phyloP scores from a whole-genome alignment of 2,113 vertebrate species.

The Ginglymostoma cirratum region DNA sequence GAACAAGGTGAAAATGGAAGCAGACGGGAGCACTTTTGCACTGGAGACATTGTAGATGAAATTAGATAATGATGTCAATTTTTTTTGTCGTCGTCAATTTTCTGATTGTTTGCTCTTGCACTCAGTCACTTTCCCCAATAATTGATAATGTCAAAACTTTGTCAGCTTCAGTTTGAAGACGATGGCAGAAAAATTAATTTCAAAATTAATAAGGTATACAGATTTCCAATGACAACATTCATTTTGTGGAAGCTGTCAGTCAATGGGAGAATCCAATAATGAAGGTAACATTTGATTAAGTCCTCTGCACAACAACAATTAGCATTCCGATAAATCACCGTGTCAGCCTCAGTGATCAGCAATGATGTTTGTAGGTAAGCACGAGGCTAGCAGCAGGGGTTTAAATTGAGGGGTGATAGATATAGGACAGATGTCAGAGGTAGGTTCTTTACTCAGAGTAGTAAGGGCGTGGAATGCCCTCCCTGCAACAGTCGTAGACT shows the following conservation, averaged over 20 bases:
- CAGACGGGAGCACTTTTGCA: not conserved
- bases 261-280: not conserved
- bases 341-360: not conserved
- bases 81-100: not conserved
- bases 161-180: not conserved
- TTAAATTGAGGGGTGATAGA: too few relatives aligned
- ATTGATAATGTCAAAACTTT: not conserved
- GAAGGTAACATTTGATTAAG: not conserved
- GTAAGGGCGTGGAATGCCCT: too few relatives aligned
- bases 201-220: not conserved
- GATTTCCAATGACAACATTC: not conserved
- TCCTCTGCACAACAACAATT: not conserved
- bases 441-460: too few relatives aligned
- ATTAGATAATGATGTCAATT: not conserved
- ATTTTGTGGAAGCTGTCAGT: not conserved
- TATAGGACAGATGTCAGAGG: too few relatives aligned
- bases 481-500: too few relatives aligned
- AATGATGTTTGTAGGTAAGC: not conserved
- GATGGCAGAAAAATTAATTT: not conserved
- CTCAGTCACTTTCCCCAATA: not conserved
- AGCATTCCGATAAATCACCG: conserved; percentile 2
- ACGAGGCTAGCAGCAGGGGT: too few relatives aligned
- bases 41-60: not conserved
- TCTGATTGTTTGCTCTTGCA: not conserved
- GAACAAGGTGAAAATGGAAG: not conserved